Percentiles rank a stretch among this genome's conserved stretches.
Evolutionary conservation across 2,888 invertebrate genomes (phyloP).

Genomic region (Hybos culiciformis): DNA sequence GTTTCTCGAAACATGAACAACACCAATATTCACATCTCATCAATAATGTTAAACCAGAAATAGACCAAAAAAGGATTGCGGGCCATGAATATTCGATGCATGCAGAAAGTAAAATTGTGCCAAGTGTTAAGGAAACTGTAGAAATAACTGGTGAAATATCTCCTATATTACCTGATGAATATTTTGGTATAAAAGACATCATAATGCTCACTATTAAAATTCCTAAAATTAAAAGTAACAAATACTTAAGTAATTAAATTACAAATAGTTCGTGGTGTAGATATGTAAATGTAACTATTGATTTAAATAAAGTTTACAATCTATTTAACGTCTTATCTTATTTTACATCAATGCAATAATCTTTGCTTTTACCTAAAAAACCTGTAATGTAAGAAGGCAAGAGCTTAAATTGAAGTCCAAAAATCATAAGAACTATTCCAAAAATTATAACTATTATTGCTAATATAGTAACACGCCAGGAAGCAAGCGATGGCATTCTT

Average conservation of each 20-base stretch:
- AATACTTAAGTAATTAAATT: too few relatives aligned
- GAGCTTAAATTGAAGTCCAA: constrained; percentile 24
- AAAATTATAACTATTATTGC: constrained; percentile 26
- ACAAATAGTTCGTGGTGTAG: too few relatives aligned
- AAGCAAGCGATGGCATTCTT: constrained; percentile 30
- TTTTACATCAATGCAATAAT: not conserved
- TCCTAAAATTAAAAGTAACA: constrained; percentile 19
- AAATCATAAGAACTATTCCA: constrained; percentile 25
- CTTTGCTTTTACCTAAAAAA: constrained; percentile 19
- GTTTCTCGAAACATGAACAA: constrained; percentile 31
- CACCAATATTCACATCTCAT: constrained; percentile 33
- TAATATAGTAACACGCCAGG: constrained; percentile 32
- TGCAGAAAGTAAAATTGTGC: constrained; percentile 25
- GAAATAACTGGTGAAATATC: constrained; percentile 31
- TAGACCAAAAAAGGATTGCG: constrained; percentile 30
- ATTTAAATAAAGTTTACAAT: too few relatives aligned
- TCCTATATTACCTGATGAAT: constrained; percentile 26
- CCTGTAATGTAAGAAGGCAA: constrained; percentile 27
- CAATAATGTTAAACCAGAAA: constrained; percentile 27
- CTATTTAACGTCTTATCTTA: too few relatives aligned
- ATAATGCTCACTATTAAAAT: constrained; percentile 29
- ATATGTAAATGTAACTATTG: too few relatives aligned
- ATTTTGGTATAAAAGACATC: constrained; percentile 34
- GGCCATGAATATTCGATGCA: constrained; percentile 33
- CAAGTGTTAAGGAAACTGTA: constrained; percentile 23